A percentile compares a stretch with the other conserved stretches of the same genome.
These are phyloP conservation scores for Patella caerulea DNA, from an alignment of 2,888 invertebrate species.

Conservation along the genomic window DNA sequence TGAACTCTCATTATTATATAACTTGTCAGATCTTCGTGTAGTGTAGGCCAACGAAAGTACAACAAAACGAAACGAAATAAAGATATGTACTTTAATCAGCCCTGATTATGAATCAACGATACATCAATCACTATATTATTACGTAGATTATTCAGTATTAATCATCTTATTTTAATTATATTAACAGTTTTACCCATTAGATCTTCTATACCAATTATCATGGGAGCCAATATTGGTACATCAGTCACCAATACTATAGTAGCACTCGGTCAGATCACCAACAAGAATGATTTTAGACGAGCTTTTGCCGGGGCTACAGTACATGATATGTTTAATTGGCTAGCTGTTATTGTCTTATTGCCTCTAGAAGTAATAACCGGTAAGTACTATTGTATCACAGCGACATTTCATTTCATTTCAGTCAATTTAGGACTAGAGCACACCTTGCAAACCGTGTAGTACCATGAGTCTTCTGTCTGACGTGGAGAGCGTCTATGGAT, in stretches of 20 bases:
- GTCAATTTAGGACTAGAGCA: too few species aligned
- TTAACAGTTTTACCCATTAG: slow-evolving; percentile 68
- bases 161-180: slow-evolving; percentile 8
- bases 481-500: too few species aligned
- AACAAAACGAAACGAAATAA: too few species aligned
- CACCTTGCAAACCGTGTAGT: too few species aligned
- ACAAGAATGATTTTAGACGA: slow-evolving; percentile 72
- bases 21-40: too few species aligned
- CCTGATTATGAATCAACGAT: too few species aligned
- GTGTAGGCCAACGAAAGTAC: too few species aligned
- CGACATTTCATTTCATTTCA: background rate
- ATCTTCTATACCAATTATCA: slow-evolving; percentile 75
- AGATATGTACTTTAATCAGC: too few species aligned
- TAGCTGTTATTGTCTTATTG: slow-evolving; percentile 73
- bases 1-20: too few species aligned
- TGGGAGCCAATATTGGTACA: slow-evolving; percentile 76
- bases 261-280: slow-evolving; percentile 69
- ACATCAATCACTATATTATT: too few species aligned
- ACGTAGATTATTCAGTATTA: too few species aligned
- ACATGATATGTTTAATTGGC: slow-evolving; percentile 76
- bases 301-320: slow-evolving; percentile 76
- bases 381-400: slow-evolving; percentile 33
- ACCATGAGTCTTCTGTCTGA: too few species aligned
- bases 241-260: slow-evolving; percentile 76
- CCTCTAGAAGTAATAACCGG: slow-evolving; percentile 72